Evolutionary conservation across 2,888 invertebrate species (phyloP).

Genomic region (Meghimatium bilineatum): DNA sequence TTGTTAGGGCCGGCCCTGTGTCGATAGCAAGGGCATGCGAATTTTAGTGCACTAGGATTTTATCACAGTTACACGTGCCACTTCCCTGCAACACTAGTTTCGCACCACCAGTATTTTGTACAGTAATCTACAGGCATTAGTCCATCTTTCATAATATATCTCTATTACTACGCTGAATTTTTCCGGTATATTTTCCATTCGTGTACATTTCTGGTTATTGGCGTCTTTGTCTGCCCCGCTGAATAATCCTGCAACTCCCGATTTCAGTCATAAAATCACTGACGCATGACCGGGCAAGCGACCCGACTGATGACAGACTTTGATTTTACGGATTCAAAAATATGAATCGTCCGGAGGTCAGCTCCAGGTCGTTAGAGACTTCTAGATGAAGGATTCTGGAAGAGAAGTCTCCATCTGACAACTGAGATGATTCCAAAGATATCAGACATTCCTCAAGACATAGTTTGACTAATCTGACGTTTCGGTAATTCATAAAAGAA

Average conservation of each 20-base stretch:
- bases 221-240: too few relatives aligned
- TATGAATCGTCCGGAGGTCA: not conserved
- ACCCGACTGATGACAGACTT: not conserved
- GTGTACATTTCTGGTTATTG: not conserved
- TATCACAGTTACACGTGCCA: too few relatives aligned
- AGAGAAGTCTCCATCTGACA: not conserved
- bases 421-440: not conserved
- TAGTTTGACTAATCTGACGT: not conserved
- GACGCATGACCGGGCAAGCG: not conserved
- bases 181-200: not conserved
- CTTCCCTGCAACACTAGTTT: too few relatives aligned
- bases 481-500: too few relatives aligned
- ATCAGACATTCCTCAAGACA: not conserved
- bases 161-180: not conserved
- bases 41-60: too few relatives aligned
- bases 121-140: not conserved
- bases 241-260: not conserved
- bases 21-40: too few relatives aligned
- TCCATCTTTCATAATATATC: not conserved
- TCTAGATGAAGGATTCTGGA: not conserved
- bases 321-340: not conserved
- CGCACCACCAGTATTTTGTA: too few relatives aligned
- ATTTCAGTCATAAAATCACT: slow-evolving; percentile 5
- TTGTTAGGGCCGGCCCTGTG: too few relatives aligned
- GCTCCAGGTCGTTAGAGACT: not conserved